phyloP scores from a whole-genome alignment of 1,140 invertebrate species.

The Linepithema humile region DNA sequence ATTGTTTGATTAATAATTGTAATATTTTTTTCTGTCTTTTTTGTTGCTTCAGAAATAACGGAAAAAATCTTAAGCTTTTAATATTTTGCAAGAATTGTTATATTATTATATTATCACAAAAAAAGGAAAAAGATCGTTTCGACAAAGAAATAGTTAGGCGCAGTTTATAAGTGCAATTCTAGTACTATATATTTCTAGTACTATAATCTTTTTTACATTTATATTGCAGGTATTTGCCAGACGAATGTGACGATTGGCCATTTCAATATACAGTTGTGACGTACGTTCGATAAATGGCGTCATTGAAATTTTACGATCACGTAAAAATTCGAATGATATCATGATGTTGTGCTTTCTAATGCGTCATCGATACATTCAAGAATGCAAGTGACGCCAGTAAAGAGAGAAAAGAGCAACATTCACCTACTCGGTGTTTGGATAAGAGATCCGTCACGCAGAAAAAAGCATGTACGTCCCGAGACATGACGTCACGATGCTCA shows the following conservation, averaged over 20 bases:
- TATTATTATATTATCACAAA: background rate
- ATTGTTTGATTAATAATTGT: background rate
- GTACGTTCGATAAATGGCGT: background rate
- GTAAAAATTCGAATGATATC: background rate
- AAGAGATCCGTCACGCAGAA: slow-evolving; percentile 6
- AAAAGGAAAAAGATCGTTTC: background rate
- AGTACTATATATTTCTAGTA: background rate
- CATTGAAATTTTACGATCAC: background rate
- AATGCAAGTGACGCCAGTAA: background rate
- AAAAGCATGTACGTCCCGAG: slow-evolving; percentile 10
- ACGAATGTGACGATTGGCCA: background rate
- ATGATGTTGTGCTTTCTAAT: background rate
- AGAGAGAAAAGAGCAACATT: background rate
- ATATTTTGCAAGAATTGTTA: too few relatives aligned
- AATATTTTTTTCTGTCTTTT: background rate
- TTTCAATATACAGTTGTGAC: background rate
- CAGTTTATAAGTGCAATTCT: background rate
- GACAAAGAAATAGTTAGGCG: background rate
- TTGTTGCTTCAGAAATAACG: background rate
- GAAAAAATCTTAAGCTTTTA: background rate
- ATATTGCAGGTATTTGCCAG: background rate
- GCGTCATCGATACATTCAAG: slow-evolving; percentile 8
- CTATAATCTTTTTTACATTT: too few relatives aligned
- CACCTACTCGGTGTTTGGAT: background rate
- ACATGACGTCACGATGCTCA: slow-evolving; percentile 62